Evolutionary conservation across 2,888 invertebrate genomes (phyloP).

Genomic region (Andricus quercusramuli): DNA sequence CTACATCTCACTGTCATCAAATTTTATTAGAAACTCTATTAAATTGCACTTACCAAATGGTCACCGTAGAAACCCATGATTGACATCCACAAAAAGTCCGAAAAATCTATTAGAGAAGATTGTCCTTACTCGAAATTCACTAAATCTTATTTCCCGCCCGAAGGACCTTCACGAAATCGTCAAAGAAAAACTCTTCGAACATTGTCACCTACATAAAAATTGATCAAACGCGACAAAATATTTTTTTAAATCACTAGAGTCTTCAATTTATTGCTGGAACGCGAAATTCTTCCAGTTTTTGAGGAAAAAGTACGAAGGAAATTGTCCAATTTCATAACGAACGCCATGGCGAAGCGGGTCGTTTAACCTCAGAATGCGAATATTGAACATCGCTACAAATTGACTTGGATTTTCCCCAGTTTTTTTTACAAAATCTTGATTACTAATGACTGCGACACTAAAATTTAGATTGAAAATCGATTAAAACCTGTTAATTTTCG

Average conservation of each 20-base stretch:
- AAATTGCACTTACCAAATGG: neutral
- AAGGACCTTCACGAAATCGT: neutral
- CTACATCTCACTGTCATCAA: neutral
- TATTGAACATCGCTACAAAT: neutral
- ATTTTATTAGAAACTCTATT: neutral
- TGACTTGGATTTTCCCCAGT: neutral
- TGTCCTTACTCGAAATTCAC: neutral
- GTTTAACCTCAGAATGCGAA: neutral
- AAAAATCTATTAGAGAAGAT: neutral
- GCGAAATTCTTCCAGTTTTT: neutral
- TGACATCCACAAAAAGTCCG: neutral
- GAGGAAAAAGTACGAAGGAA: neutral
- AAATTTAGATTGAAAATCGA: neutral
- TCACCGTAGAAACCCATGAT: neutral
- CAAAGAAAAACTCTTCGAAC: neutral
- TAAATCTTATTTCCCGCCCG: neutral
- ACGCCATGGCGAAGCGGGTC: neutral
- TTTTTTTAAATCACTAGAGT: neutral
- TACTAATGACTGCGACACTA: neutral
- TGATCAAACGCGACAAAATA: neutral
- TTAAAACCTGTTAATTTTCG: neutral
- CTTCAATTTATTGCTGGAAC: neutral
- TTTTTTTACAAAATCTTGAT: neutral
- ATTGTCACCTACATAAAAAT: neutral
- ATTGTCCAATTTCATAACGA: neutral